These are phyloP conservation scores for Temnothorax ravouxi DNA, from an alignment of 2,888 invertebrate genomes.

Conservation along the genomic window DNA sequence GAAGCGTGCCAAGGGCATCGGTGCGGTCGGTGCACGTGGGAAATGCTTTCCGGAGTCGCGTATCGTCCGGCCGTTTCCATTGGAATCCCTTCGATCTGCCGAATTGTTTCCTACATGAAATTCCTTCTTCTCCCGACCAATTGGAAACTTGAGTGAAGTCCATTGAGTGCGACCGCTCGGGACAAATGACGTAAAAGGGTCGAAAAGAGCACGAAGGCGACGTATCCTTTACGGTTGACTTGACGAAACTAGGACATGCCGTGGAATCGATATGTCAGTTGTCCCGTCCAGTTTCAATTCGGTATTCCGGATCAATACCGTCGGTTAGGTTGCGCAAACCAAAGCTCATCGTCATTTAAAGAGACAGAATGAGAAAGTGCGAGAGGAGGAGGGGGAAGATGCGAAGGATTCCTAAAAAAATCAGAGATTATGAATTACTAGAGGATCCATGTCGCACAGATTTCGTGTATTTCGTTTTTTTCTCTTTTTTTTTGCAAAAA, in stretches of 20 bases:
- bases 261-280: constrained; percentile 80
- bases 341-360: constrained; percentile 56
- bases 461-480: no score
- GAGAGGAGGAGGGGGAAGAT: neutral
- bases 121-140: neutral
- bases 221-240: constrained; percentile 76
- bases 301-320: constrained; percentile 77
- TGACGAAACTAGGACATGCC: constrained; percentile 81
- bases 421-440: neutral
- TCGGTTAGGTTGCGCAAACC: constrained; percentile 45
- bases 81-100: constrained; percentile 46
- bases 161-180: neutral
- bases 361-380: constrained; percentile 5
- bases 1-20: constrained; percentile 68
- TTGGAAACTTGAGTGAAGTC: constrained; percentile 1
- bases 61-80: constrained; percentile 26
- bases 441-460: neutral
- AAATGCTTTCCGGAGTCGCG: constrained; percentile 29
- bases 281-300: constrained; percentile 81
- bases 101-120: neutral
- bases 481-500: no score
- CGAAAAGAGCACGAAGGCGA: constrained; percentile 60
- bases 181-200: constrained; percentile 38
- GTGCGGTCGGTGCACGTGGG: constrained; percentile 44
- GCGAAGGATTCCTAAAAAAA: neutral